These are phyloP conservation scores for Thymelicus lineola DNA, from an alignment of 2,888 invertebrate genomes.

Conservation along the genomic window DNA sequence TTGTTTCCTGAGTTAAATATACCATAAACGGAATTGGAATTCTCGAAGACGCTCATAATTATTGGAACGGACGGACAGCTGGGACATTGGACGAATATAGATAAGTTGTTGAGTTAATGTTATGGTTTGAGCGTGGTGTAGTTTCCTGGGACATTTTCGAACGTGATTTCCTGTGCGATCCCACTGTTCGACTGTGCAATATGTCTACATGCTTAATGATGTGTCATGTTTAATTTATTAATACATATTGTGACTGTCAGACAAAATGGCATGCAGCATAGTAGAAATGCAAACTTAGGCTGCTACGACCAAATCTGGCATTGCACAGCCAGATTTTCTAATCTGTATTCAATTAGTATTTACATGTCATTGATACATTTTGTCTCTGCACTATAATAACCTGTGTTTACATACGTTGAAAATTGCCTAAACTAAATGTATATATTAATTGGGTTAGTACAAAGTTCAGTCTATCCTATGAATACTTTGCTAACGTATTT, in stretches of 20 bases:
- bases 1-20: slow-evolving; percentile 19
- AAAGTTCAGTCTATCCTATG: no score
- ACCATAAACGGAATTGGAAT: slow-evolving; percentile 23
- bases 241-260: background rate
- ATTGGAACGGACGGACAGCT: slow-evolving; percentile 54
- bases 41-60: slow-evolving; percentile 30
- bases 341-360: no score
- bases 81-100: slow-evolving; percentile 61
- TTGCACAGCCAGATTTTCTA: no score
- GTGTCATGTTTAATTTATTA: slow-evolving; percentile 7
- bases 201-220: slow-evolving; percentile 9
- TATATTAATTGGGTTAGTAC: no score
- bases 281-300: background rate
- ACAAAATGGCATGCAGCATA: background rate
- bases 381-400: no score
- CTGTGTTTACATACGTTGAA: no score
- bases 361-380: no score
- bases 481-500: no score
- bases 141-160: slow-evolving; percentile 72
- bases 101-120: slow-evolving; percentile 52
- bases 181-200: slow-evolving; percentile 24
- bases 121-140: slow-evolving; percentile 51
- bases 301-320: no score
- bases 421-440: no score
- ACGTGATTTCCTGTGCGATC: slow-evolving; percentile 68